These are phyloP conservation scores for Amphiduros pacificus DNA, from an alignment of 2,888 invertebrate species.

Conservation along the genomic window DNA sequence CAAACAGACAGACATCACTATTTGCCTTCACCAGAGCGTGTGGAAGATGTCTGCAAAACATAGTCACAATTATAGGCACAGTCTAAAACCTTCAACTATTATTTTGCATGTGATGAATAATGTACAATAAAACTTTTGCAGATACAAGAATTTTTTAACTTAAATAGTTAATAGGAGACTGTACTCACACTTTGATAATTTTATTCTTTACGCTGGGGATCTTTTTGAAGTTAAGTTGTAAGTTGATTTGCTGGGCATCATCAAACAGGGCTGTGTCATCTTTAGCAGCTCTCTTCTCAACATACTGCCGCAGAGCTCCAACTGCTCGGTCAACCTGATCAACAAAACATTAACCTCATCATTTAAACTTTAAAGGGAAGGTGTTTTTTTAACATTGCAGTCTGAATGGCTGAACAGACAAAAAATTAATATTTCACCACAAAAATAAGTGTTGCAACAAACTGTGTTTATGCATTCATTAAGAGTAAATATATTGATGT, in stretches of 20 bases:
- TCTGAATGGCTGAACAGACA: too few species aligned
- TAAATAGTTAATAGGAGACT: neutral
- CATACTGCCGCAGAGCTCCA: conserved; percentile 23
- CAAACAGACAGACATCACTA: conserved; percentile 77
- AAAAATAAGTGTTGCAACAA: too few species aligned
- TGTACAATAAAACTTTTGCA: too few species aligned
- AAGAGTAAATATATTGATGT: too few species aligned
- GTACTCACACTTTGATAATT: conserved; percentile 39
- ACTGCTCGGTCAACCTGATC: conserved; percentile 17
- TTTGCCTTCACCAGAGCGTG: conserved; percentile 65
- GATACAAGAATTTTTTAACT: too few species aligned
- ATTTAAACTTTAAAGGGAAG: too few species aligned
- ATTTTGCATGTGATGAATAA: neutral
- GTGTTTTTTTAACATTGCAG: too few species aligned
- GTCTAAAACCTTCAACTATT: neutral
- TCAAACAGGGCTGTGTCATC: conserved; percentile 30
- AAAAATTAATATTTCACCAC: too few species aligned
- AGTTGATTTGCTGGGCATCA: conserved; percentile 35
- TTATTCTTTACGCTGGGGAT: conserved; percentile 37
- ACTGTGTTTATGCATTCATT: too few species aligned
- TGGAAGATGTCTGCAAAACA: conserved; percentile 44
- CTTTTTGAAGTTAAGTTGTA: conserved; percentile 43
- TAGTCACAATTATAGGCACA: neutral
- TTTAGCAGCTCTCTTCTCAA: conserved; percentile 13
- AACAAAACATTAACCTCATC: neutral